Evolutionary conservation across 92 coral and sea anemone genomes (phyloP).

Genomic region (Palythoa grandiflora): DNA sequence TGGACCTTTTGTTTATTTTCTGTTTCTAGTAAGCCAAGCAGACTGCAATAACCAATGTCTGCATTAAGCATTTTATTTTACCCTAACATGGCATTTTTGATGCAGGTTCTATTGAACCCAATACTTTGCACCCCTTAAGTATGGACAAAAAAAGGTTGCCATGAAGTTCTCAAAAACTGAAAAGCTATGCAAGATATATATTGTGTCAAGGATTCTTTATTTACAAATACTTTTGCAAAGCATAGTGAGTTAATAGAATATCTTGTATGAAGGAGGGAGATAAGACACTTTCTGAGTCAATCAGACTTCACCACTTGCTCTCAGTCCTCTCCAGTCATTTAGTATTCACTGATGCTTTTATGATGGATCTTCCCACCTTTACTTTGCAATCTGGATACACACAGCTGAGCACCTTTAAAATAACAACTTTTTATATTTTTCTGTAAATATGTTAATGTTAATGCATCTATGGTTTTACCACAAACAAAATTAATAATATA

Average conservation of each 20-base stretch:
- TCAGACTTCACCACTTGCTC: neutral
- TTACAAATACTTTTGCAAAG: neutral
- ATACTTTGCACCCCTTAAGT: too few relatives aligned
- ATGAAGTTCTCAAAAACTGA: neutral
- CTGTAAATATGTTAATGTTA: neutral
- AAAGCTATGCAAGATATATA: conserved; percentile 5
- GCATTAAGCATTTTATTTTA: too few relatives aligned
- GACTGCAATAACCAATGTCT: conserved; percentile 1
- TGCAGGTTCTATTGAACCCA: too few relatives aligned
- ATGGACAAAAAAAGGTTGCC: neutral
- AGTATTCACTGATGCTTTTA: neutral
- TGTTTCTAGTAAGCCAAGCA: neutral
- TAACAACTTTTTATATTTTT: neutral
- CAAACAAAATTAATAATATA: neutral
- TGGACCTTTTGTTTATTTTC: conserved; percentile 1
- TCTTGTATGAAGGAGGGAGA: conserved; percentile 4
- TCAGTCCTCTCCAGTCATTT: neutral
- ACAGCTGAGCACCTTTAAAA: neutral
- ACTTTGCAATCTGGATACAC: neutral
- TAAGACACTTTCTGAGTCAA: conserved; percentile 1
- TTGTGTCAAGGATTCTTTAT: neutral
- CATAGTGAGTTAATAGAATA: neutral
- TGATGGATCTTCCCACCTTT: neutral
- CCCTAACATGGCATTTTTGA: too few relatives aligned
- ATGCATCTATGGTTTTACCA: neutral